phyloP scores from a whole-genome alignment of 2,888 invertebrate genomes.

The Eucera pruinosa region DNA sequence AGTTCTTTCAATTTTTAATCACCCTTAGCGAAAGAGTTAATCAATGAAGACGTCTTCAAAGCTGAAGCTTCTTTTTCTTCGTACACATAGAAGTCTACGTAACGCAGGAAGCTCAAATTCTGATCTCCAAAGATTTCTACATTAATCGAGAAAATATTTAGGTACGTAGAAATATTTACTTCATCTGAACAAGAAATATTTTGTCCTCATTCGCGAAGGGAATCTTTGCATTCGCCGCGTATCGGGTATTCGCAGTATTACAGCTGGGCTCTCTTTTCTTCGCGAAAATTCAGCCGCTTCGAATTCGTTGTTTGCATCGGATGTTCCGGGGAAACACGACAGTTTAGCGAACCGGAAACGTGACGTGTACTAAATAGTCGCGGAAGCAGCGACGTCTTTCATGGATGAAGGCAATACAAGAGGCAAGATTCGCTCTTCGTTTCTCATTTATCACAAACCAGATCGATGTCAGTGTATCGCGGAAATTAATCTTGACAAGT shows the following conservation, averaged over 20 bases:
- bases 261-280: background rate
- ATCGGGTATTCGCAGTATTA: background rate
- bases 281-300: background rate
- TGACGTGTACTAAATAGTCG: background rate
- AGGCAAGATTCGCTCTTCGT: too few relatives aligned
- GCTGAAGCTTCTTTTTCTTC: too few relatives aligned
- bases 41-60: too few relatives aligned
- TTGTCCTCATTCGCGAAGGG: background rate
- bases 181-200: too few relatives aligned
- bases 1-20: too few relatives aligned
- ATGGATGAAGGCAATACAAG: background rate
- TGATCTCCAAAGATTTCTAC: too few relatives aligned
- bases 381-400: background rate
- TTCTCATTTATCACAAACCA: background rate
- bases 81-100: too few relatives aligned
- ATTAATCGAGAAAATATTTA: too few relatives aligned
- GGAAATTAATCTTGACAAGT: constrained; percentile 27
- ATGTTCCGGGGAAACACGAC: background rate
- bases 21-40: too few relatives aligned
- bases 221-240: background rate
- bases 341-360: background rate
- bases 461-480: constrained; percentile 3
- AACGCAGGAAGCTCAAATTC: too few relatives aligned
- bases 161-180: too few relatives aligned
- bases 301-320: background rate